Conservation (phyloP, 2,797 vertebrate genomes). For the Galago senegalensis region DNA sequence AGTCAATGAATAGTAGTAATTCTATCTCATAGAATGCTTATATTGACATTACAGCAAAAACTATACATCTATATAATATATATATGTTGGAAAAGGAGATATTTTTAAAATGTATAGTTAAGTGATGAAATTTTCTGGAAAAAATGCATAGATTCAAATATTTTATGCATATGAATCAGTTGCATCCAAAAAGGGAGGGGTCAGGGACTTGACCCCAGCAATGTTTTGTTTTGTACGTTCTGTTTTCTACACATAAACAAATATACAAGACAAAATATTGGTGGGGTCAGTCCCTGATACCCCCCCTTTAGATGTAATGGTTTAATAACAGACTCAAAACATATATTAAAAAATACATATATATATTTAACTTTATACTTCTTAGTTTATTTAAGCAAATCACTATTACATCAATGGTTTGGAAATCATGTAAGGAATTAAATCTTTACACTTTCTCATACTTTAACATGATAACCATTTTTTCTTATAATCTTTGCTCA, state of each 20-base stretch:
- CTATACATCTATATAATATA: not conserved
- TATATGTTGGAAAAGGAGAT: not conserved
- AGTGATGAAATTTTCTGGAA: conserved; percentile 30
- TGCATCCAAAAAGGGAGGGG: too few relatives aligned
- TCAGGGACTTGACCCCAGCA: too few relatives aligned
- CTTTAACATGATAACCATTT: conserved; percentile 30
- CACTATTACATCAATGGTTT: not conserved
- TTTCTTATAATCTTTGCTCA: not conserved
- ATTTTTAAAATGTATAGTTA: conserved; percentile 33
- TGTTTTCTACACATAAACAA: too few relatives aligned
- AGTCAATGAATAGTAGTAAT: not conserved
- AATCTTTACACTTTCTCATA: not conserved
- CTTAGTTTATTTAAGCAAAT: conserved; percentile 53
- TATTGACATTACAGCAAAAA: not conserved
- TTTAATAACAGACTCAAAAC: conserved; percentile 18
- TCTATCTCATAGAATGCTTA: not conserved
- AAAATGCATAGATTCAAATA: conserved; percentile 12
- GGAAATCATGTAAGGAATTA: conserved; percentile 18
- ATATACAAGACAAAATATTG: too few relatives aligned
- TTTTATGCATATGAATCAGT: not conserved
- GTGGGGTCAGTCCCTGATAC: too few relatives aligned
- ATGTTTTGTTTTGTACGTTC: too few relatives aligned
- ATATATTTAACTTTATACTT: not conserved
- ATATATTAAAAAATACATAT: not conserved
- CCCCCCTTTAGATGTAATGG: too few relatives aligned